Base-by-base conservation (phyloP, 2,113 vertebrate genomes). In the Solea senegalensis region DNA sequence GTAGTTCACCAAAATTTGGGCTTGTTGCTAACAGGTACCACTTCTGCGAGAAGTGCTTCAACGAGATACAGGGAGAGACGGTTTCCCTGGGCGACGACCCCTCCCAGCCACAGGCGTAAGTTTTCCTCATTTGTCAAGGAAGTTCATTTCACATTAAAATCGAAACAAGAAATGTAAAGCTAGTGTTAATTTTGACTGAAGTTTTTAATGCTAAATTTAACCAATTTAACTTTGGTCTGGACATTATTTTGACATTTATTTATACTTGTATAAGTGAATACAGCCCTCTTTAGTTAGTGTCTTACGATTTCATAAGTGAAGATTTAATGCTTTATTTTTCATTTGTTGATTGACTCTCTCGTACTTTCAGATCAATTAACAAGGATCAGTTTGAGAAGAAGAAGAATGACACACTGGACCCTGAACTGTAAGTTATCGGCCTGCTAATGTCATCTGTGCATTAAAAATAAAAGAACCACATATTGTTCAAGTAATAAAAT, bases 31-130 rank as follows among this genome's bases (percentile, higher is more conserved):
- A 97, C 97, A 99, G 98, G 97, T 99, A 99, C 96, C 98, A 99
- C 96, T 99, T 96, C 95, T 99, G 98, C 87, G 98, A 99, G 95
- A 99, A 99, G 95, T 99, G 97, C 93, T 99, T 99, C 96, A 99
- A 99, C 9, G 98, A 99, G 94, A 99, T 99, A 95, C 98, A 99
- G 94, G 98, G 97, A 77, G 98, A 99, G 92, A 97, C 93, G 43
- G 96, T 99, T 94, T 97, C 97, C 92, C 93, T 99, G 92, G 97
- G 98, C 73, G 98, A 99, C 72, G 98, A 99, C 89, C 98, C 98
- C 88, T 96, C 97, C 74, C 97, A 99, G 90, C 96, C 97, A 83
- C 98, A 99, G 89, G 95, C 98, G 98, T 99, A 91, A 99, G 97
- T 97, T 78, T 12, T 52, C 4, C 8, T 12, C 1, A 5, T 53